These are phyloP conservation scores for Casuarius casuarius DNA, from an alignment of 2,113 vertebrate genomes.

Conservation along the genomic window DNA sequence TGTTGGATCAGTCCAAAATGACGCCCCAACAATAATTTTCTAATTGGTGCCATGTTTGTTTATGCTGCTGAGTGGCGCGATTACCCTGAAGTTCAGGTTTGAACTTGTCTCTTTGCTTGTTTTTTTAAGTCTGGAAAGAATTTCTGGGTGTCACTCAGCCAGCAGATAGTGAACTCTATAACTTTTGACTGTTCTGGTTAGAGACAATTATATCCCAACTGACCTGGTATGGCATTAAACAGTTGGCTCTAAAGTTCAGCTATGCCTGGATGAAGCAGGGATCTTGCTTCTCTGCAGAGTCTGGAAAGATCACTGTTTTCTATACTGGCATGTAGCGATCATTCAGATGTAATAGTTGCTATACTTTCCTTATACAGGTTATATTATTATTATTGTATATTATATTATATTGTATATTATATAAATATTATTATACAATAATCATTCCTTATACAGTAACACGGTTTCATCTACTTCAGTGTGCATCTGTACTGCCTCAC, in stretches of 20 bases:
- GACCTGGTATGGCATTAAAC: constrained; percentile 4
- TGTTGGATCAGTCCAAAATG: constrained; percentile 22
- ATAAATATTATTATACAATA: no score
- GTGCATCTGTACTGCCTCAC: background rate
- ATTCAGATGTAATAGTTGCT: background rate
- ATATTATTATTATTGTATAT: no score
- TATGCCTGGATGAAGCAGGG: background rate
- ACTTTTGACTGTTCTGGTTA: constrained; percentile 29
- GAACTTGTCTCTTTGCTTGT: constrained; percentile 38
- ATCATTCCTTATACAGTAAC: background rate
- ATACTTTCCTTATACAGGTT: no score
- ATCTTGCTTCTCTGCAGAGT: background rate
- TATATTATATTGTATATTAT: no score
- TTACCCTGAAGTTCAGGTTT: constrained; percentile 49
- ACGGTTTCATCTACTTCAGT: background rate
- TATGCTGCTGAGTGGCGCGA: background rate
- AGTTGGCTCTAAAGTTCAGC: constrained; percentile 4
- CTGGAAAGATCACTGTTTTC: background rate
- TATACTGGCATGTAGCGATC: background rate
- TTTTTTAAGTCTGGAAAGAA: constrained; percentile 31
- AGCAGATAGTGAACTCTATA: background rate
- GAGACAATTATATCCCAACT: background rate
- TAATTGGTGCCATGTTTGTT: background rate
- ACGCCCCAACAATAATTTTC: background rate
- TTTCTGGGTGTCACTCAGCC: constrained; percentile 44